phyloP scores from a whole-genome alignment of 2,888 invertebrate species.

The Aphrophora alni region DNA sequence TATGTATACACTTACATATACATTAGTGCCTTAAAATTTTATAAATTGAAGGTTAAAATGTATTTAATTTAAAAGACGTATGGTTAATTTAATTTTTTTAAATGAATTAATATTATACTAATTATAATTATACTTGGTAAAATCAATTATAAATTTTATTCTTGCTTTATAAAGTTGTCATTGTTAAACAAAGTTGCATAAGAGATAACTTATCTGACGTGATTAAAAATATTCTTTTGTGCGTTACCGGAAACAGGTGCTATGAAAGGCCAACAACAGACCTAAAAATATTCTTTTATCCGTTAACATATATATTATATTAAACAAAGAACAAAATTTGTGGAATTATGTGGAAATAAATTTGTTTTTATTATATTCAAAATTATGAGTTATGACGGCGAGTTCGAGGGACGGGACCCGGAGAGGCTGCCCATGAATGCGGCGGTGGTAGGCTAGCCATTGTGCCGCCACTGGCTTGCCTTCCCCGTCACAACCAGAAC shows the following conservation, averaged over 20 bases:
- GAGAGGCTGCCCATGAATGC: slow-evolving; percentile 23
- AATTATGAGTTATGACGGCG: slow-evolving; percentile 9
- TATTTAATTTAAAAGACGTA: too few relatives aligned
- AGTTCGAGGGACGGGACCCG: slow-evolving; percentile 28
- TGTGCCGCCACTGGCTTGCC: slow-evolving; percentile 4
- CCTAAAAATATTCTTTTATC: neutral
- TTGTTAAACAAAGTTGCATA: neutral
- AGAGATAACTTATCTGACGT: neutral
- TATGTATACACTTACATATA: too few relatives aligned
- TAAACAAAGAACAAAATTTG: neutral
- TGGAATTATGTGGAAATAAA: slow-evolving; percentile 6
- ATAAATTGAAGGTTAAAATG: too few relatives aligned
- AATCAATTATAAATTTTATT: too few relatives aligned
- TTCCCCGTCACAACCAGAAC: neutral
- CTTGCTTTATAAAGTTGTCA: neutral
- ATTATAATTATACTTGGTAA: too few relatives aligned
- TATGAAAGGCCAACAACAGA: neutral
- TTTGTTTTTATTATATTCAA: neutral
- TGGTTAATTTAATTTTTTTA: too few relatives aligned
- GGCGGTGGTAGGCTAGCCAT: slow-evolving; percentile 36
- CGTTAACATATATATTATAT: neutral
- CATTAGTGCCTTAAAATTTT: too few relatives aligned
- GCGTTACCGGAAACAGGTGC: neutral
- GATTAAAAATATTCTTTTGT: neutral
- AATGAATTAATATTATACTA: too few relatives aligned